Conservation (phyloP, 2,797 vertebrate genomes). For the Takifugu rubripes region DNA sequence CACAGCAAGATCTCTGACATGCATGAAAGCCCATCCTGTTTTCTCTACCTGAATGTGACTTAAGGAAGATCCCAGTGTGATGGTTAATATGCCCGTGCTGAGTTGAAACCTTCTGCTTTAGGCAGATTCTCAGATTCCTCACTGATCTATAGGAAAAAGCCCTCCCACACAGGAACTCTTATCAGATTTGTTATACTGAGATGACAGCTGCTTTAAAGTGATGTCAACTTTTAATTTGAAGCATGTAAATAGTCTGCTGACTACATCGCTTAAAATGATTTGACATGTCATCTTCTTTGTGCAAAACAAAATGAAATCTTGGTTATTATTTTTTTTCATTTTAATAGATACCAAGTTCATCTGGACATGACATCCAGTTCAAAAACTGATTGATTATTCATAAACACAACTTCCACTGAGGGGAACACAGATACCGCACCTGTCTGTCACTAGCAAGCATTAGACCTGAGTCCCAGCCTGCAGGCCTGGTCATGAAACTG, state of each 20-base stretch:
- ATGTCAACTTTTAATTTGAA: neutral
- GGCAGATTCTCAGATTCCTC: constrained; percentile 17
- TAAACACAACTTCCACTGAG: neutral
- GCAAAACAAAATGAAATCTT: constrained; percentile 1
- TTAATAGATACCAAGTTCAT: neutral
- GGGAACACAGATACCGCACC: constrained; percentile 19
- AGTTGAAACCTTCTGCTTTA: constrained; percentile 27
- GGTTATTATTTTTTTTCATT: too few relatives aligned
- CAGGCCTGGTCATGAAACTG: constrained; percentile 52
- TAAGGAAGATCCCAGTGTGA: constrained; percentile 2
- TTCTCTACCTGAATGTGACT: constrained; percentile 9
- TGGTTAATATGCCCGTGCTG: constrained; percentile 18
- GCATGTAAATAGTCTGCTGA: neutral
- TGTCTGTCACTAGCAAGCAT: constrained; percentile 53
- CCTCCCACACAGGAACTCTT: neutral
- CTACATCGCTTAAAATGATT: too few relatives aligned
- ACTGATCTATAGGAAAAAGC: constrained; percentile 10
- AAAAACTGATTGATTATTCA: constrained; percentile 21
- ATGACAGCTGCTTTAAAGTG: constrained; percentile 6
- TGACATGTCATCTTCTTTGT: neutral
- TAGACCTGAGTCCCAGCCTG: constrained; percentile 33
- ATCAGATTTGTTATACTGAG: constrained; percentile 15
- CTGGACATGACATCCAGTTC: neutral
- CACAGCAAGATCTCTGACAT: neutral
- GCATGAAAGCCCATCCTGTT: constrained; percentile 1